phyloP scores from a whole-genome alignment of 2,888 invertebrate genomes.

The Drosophila flavopinicola region DNA sequence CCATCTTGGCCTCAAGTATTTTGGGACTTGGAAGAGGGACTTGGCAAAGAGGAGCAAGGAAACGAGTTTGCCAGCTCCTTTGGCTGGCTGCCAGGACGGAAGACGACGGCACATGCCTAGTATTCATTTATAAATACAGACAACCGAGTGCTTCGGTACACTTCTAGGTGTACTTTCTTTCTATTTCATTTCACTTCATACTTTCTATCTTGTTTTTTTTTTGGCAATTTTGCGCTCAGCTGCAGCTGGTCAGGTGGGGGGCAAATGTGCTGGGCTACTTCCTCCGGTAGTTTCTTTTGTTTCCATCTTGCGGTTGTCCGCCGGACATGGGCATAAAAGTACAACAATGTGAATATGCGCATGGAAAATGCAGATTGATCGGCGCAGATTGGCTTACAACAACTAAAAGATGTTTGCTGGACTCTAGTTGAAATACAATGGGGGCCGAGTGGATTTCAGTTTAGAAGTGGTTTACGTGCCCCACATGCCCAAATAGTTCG shows the following conservation, averaged over 20 bases:
- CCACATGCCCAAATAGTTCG: conserved; percentile 21
- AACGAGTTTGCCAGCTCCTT: conserved; percentile 14
- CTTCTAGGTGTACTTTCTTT: conserved; percentile 7
- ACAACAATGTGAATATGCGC: conserved; percentile 44
- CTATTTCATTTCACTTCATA: background rate
- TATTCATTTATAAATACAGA: conserved; percentile 58
- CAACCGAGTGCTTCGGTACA: conserved; percentile 21
- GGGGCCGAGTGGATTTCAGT: background rate
- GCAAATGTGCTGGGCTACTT: conserved; percentile 21
- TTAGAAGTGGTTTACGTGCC: conserved; percentile 35
- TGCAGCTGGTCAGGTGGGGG: conserved; percentile 17
- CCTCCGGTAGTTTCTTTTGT: conserved; percentile 43
- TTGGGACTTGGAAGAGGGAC: conserved; percentile 26
- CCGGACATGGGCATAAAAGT: conserved; percentile 55
- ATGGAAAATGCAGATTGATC: conserved; percentile 55
- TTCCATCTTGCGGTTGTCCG: conserved; percentile 32
- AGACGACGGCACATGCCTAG: conserved; percentile 28
- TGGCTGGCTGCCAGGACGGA: conserved; percentile 51
- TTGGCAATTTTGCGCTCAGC: conserved; percentile 30
- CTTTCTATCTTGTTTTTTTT: background rate
- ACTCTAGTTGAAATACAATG: conserved; percentile 26
- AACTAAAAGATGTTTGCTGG: conserved; percentile 25
- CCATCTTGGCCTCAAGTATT: conserved; percentile 34
- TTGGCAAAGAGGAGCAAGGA: background rate
- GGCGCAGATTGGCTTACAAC: conserved; percentile 36